Base-by-base conservation (phyloP, 2,888 invertebrate species). In the Pterostichus madidus region DNA sequence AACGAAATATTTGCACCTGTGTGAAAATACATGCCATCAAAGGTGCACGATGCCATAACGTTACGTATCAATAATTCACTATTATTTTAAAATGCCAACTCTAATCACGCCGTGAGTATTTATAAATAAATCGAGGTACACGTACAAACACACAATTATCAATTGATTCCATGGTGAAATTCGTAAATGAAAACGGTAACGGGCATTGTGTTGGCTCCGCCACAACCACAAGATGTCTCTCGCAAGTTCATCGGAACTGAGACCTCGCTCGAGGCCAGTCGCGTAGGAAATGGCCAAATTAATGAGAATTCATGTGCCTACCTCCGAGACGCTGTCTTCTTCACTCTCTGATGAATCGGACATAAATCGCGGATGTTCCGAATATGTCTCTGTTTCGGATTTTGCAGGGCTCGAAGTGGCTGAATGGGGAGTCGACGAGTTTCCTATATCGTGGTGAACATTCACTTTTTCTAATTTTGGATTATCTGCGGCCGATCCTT, bases 301-400 rank as follows among this genome's bases (percentile, higher is more conserved):
- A 82, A 85, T 87, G 86, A 86, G 85, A 85, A 86, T 85, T 85
- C 71, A 75, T 82, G 81, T 83, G 89, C 91, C 94, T 94, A 98
- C 97, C 96, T 97, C 97, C 89, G 97, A 97, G 90, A 96, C 96
- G 92, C 97, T 97, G 91, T 97, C 98, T 92, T 97, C 97, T 91
- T 98, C 98, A 91, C 97, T 97, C 93, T 97, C 97, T 89, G 97
- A 97, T 91, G 97, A 94, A 93, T 97, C 97, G 91, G 96, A 95
- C 93, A 96, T 96, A 93, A 94, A 96, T 92, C 95, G 95, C 90
- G 95, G 95, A 90, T 95, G 96, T 90, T 95, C 96, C 89, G 95
- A 94, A 92, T 94, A 95, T 90, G 96, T 96, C 93, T 96, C 96
- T 90, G 95, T 96, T 92, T 95, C 95, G 90, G 96, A 95, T 92